phyloP scores from a whole-genome alignment of 2,797 vertebrate genomes.

The Melanotaenia boesemani region DNA sequence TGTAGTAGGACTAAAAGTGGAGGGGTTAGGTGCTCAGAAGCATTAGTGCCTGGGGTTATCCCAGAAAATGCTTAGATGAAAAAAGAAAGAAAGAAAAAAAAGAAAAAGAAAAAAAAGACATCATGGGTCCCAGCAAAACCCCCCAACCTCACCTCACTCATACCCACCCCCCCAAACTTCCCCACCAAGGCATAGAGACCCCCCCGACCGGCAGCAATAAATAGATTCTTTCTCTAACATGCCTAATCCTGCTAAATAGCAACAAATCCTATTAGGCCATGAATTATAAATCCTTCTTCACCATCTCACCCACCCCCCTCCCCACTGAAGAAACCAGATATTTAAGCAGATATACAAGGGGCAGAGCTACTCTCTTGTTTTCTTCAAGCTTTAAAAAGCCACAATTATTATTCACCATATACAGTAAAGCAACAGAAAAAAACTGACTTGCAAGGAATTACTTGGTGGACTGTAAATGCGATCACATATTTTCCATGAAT shows the following conservation, averaged over 20 bases:
- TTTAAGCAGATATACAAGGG: too few species aligned
- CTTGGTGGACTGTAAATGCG: too few species aligned
- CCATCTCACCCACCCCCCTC: slow-evolving; percentile 71
- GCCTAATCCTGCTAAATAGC: slow-evolving; percentile 90
- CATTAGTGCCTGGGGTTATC: slow-evolving; percentile 71
- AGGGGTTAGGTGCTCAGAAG: slow-evolving; percentile 36
- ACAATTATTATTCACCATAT: too few species aligned
- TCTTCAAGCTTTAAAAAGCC: too few species aligned
- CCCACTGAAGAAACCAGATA: slow-evolving; percentile 72
- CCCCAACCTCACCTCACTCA: slow-evolving; percentile 36
- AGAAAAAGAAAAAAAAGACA: slow-evolving; percentile 32
- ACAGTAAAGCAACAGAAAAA: too few species aligned
- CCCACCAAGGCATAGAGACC: slow-evolving; percentile 55
- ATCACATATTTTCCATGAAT: too few species aligned
- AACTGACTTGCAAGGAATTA: too few species aligned
- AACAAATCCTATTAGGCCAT: slow-evolving; percentile 90
- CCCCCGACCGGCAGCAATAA: slow-evolving; percentile 83
- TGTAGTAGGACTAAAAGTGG: slow-evolving; percentile 36
- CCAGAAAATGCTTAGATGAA: slow-evolving; percentile 65
- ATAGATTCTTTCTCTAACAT: slow-evolving; percentile 88
- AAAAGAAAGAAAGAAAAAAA: neutral
- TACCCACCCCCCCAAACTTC: slow-evolving; percentile 31
- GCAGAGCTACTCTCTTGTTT: too few species aligned
- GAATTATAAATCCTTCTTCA: slow-evolving; percentile 87
- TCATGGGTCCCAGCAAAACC: slow-evolving; percentile 63